phyloP scores from a whole-genome alignment of 2,888 invertebrate genomes.

The Pristionchus japonicus region DNA sequence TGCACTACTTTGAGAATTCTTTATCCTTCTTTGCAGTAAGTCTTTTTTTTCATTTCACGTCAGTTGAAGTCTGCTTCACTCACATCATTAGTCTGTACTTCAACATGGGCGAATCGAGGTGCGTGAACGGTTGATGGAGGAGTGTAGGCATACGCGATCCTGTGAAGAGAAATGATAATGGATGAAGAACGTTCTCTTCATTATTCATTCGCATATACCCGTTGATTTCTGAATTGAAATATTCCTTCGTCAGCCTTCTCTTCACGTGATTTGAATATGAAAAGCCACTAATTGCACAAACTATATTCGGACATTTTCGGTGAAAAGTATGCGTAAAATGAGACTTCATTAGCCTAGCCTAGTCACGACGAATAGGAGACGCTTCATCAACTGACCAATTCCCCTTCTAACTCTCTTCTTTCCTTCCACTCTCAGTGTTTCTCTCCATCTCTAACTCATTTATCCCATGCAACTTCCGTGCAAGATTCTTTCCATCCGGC shows the following conservation, averaged over 20 bases:
- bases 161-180: not conserved
- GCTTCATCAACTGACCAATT: not conserved
- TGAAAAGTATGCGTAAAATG: no score
- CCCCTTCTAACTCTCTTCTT: not conserved
- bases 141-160: slow-evolving; percentile 23
- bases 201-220: not conserved
- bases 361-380: not conserved
- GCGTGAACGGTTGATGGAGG: slow-evolving; percentile 31
- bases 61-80: not conserved
- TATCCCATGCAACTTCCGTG: not conserved
- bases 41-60: not conserved
- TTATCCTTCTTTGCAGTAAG: no score
- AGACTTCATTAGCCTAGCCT: not conserved
- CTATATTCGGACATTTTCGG: no score
- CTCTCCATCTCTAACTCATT: not conserved
- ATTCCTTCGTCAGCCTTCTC: no score
- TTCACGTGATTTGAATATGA: no score
- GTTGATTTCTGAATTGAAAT: no score
- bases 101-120: slow-evolving; percentile 32
- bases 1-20: no score
- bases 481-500: not conserved
- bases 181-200: not conserved
- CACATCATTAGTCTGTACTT: slow-evolving; percentile 47
- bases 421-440: not conserved
- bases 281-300: no score